Evolutionary conservation across 1,140 invertebrate genomes (phyloP), one percentile per base, ranked within the genome.

Genomic region (Drosophila elegans): DNA sequence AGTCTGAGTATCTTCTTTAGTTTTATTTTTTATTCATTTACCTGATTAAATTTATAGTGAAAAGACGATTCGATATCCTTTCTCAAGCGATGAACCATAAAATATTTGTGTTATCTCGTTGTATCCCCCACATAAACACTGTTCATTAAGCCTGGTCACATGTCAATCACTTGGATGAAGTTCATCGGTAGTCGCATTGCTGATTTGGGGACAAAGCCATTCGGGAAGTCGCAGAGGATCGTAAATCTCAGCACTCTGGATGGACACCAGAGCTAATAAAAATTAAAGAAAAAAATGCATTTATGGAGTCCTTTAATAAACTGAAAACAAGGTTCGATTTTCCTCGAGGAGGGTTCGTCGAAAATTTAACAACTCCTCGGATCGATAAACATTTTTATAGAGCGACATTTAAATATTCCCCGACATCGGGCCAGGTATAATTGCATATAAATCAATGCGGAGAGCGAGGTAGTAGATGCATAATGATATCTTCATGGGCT

Each of bases 241-340:
- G 69, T 78, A 78, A 78, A 77, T 78, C 74, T 63, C 53, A 2
- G 9, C n/a, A 9, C 9, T 27, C 42, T 42, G 44, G 38, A 9
- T 46, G 44, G 44, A 25, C 21, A 46, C 25, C 11, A 13, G 46
- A 51, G 29, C 36, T 38, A 60, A 67, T 78, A 77, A 81, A 77
- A 81, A 21, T 16, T 12, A 11, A 34, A 21, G 1, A 21, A 11
- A 36, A 66, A 74, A 77, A 66, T 48, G 64, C 56, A 74, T 82
- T 78, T 88, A 82, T 78, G 59, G 79, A 82, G 71, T 88, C 82
- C 82, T 86, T 86, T 86, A 86, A 86, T 86, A 88, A 79, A 79
- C 83, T 75, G 2, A 57, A 5, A 3, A 11, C n/a, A 10, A 4
- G 11, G 25, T 45, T 38, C 13, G n/a, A 7, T 32, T 32, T 38